Conservation (phyloP, 2,888 invertebrate genomes). For the Platynereis dumerilii region DNA sequence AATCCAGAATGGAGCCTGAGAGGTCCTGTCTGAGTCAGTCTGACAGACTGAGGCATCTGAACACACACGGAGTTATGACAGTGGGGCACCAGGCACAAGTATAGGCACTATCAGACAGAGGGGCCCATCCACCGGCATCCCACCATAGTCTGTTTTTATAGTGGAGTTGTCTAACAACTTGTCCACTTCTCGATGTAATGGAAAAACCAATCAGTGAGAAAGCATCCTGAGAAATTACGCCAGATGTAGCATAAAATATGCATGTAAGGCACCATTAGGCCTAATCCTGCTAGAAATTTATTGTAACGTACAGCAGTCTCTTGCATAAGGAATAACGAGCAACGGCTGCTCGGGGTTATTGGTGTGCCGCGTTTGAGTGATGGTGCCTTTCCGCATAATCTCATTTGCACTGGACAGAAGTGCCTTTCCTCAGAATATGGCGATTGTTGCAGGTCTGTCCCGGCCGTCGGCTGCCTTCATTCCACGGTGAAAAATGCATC, state of each 20-base stretch:
- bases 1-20: too few species aligned
- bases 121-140: too few species aligned
- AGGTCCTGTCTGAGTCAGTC: too few species aligned
- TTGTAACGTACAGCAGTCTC: conserved; percentile 5
- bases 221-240: conserved; percentile 17
- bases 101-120: too few species aligned
- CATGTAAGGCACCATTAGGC: conserved; percentile 22
- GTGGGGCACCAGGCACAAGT: too few species aligned
- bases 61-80: too few species aligned
- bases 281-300: conserved; percentile 20
- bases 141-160: too few species aligned
- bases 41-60: too few species aligned
- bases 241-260: conserved; percentile 25
- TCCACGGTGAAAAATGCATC: not conserved
- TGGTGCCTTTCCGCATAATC: conserved; percentile 10
- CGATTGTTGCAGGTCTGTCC: conserved; percentile 15
- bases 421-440: conserved; percentile 15
- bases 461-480: too few species aligned
- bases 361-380: conserved; percentile 2
- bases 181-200: conserved; percentile 5
- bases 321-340: conserved; percentile 19
- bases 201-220: conserved; percentile 13
- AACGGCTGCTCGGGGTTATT: not conserved
- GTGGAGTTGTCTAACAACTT: too few species aligned
- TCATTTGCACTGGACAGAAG: conserved; percentile 11